Conservation (phyloP, 2,888 invertebrate genomes). For the Spilarctia lutea region DNA sequence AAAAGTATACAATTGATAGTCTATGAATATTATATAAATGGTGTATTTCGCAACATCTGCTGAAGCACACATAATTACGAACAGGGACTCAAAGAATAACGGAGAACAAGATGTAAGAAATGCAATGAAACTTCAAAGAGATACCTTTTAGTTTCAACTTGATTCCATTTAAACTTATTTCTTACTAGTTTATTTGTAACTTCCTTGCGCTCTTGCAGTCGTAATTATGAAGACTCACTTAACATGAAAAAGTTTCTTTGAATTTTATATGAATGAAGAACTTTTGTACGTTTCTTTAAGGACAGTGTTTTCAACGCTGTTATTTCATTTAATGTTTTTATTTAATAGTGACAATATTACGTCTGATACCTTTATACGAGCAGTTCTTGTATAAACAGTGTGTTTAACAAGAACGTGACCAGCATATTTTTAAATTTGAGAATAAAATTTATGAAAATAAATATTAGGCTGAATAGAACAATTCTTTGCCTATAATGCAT, state of each 20-base stretch:
- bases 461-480: no score
- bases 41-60: background rate
- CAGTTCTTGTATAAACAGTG: no score
- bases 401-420: no score
- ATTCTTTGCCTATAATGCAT: no score
- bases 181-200: conserved; percentile 20
- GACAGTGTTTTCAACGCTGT: background rate
- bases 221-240: conserved; percentile 23
- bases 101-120: conserved; percentile 9
- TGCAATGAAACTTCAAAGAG: conserved; percentile 15
- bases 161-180: conserved; percentile 18
- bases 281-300: background rate
- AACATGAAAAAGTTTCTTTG: conserved; percentile 13
- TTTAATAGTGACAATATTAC: background rate
- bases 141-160: conserved; percentile 16
- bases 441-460: no score
- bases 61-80: background rate
- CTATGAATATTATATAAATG: background rate
- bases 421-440: no score
- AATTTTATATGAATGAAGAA: conserved; percentile 7
- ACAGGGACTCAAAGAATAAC: background rate
- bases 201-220: conserved; percentile 5
- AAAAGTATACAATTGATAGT: background rate
- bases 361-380: no score
- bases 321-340: background rate